phyloP scores from a whole-genome alignment of 2,113 vertebrate genomes.

The Mormyrus lacerda region DNA sequence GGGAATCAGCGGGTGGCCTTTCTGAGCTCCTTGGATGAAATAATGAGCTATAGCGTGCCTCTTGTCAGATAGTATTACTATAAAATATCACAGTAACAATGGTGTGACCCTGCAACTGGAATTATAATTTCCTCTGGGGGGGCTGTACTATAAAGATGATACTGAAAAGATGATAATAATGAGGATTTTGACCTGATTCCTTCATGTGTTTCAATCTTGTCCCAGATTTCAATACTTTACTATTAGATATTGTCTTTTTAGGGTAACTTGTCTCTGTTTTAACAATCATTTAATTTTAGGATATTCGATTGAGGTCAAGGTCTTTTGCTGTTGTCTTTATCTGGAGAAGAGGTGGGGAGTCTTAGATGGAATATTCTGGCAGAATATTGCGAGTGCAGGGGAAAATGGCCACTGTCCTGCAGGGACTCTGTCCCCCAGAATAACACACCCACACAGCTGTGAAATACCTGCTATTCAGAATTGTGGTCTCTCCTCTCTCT shows the following conservation, averaged over 20 bases:
- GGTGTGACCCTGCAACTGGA: background rate
- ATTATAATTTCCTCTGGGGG: background rate
- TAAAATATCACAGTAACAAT: constrained; percentile 13
- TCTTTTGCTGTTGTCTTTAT: background rate
- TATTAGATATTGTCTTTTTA: constrained; percentile 7
- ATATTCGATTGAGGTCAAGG: constrained; percentile 3
- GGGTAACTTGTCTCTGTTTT: constrained; percentile 1
- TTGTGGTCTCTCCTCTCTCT: background rate
- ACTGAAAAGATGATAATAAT: constrained; percentile 4
- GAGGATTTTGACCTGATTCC: constrained; percentile 8
- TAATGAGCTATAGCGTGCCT: background rate
- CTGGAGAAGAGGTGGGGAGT: background rate
- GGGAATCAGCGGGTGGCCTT: background rate
- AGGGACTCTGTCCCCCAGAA: background rate
- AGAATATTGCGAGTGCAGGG: background rate
- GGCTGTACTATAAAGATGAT: background rate
- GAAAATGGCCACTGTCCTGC: background rate
- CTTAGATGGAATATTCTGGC: background rate
- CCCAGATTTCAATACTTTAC: constrained; percentile 1
- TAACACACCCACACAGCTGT: background rate
- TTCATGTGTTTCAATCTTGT: constrained; percentile 2
- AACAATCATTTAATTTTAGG: background rate
- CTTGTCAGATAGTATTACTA: constrained; percentile 3
- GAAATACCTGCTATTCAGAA: background rate
- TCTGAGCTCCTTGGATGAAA: background rate